Evolutionary conservation across 2,113 vertebrate genomes (phyloP).

Genomic region (Conger conger): DNA sequence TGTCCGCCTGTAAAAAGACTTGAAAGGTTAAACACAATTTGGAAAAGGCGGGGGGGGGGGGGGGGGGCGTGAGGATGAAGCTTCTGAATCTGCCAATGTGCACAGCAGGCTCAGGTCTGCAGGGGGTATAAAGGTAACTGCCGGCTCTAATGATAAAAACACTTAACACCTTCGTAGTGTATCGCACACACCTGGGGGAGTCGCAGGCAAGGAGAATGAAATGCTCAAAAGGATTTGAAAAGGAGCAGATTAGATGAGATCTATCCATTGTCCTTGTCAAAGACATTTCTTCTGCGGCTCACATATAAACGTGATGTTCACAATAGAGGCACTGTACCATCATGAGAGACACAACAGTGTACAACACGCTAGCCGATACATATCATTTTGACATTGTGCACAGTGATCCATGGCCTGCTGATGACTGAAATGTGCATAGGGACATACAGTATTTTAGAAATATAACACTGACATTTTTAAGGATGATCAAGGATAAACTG

Average conservation of each 20-base stretch:
- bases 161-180: background rate
- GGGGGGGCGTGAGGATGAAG: background rate
- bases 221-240: background rate
- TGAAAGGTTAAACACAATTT: background rate
- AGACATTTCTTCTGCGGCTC: background rate
- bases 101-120: background rate
- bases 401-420: background rate
- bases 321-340: constrained; percentile 2
- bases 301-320: background rate
- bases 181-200: background rate
- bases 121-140: background rate
- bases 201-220: background rate
- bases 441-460: background rate
- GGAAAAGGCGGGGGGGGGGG: background rate
- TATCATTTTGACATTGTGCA: background rate
- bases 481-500: too few relatives aligned
- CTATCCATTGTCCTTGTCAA: background rate
- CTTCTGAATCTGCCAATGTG: background rate
- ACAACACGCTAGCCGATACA: background rate
- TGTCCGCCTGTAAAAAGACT: background rate
- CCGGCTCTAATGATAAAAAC: background rate
- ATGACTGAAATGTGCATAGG: background rate
- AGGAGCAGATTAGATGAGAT: background rate
- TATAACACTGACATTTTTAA: background rate
- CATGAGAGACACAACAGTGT: background rate